Base-by-base conservation (phyloP, 2,113 vertebrate genomes). In the Platanista minor region DNA sequence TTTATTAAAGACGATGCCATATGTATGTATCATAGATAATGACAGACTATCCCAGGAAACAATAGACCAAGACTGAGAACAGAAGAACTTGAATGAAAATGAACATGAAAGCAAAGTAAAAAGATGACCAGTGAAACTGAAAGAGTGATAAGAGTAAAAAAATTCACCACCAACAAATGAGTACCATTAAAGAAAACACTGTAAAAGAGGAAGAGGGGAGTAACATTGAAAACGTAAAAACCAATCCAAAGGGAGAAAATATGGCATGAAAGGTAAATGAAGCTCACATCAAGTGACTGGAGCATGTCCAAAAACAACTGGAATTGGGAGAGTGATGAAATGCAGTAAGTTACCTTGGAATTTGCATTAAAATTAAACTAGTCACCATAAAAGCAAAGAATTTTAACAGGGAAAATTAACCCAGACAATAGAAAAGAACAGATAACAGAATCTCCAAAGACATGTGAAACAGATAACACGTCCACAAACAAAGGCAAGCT, bases 281-380 rank as follows among this genome's bases (percentile, higher is more conserved):
- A 95, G 54, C 31, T 87, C 39, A 81, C 10, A 87, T 96, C 49
- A 83, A 96, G 71, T 77, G 52, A 25, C 57, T 93, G 62, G 91
- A 86, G 62, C 31, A 92, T 93, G 66, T 97, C 93, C 78, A 94
- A 90, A 87, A 66, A 25, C n/a, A 49, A 94, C 33, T 83, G 75
- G 72, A 41, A 59, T 57, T 77, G 74, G 64, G 43, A 59, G 84
- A 96, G 82, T 57, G 71, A 95, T 75, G 82, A 95, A 87, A 97
- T 93, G 49, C 46, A 91, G 85, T 90, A 66, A 92, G 81, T 92
- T 95, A 52, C 36, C 75, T 92, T 90, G 62, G 77, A 95, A 96
- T 98, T 96, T 97, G 86, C 78, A 97, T 97, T 95, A 82, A 96
- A 98, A 98, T 96, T 46, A 96, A 97, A 64, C 67, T 69, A 90